Evolutionary conservation across 2,797 vertebrate genomes (phyloP), one percentile per base, ranked within the genome.

Genomic region (Poeciliopsis infans): DNA sequence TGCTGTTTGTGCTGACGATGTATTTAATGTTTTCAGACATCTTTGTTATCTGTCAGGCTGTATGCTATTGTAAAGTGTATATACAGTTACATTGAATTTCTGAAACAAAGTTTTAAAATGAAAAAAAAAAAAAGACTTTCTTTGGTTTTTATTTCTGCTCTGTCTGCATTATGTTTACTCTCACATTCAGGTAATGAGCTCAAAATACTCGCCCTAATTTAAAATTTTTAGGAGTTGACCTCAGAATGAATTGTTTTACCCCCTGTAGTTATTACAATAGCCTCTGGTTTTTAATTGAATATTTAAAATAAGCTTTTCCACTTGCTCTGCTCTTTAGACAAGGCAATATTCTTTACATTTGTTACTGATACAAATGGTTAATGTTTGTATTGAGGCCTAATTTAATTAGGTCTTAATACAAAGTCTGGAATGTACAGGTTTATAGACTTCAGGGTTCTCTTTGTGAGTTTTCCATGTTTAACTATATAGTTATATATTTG

Each of bases 1-100:
- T 96, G 96, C 95, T 96, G 94, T 96, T 95, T 97, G 96, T 97
- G 96, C 89, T 93, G 78, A 91, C 96, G 96, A 96, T 97, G 97
- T 98, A 97, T 97, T 97, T 97, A 97, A 90, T 90, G 88, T 96
- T 96, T 96, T 96, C 96, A 93, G 95, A 96, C 96, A 96, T 97
- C 96, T 96, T 96, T 97, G 96, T 95, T 95, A 95, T 96, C 96
- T 95, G 89, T 94, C 94, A 95, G 96, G 88, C 96, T 96, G 93
- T 94, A 94, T 96, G 88, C 87, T 94, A 92, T 94, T 95, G 94
- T 95, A 96, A 94, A 95, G 94, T 96, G 94, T 95, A 95, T 85
- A 95, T 95, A 95, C 93, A 91, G 91, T 93, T 94, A 88, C 90
- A 91, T 84, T 93, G 90, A 93, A 90, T 95, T 95, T 94, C 92